Conservation (phyloP, 2,113 vertebrate species). For the Marmota flaviventris region DNA sequence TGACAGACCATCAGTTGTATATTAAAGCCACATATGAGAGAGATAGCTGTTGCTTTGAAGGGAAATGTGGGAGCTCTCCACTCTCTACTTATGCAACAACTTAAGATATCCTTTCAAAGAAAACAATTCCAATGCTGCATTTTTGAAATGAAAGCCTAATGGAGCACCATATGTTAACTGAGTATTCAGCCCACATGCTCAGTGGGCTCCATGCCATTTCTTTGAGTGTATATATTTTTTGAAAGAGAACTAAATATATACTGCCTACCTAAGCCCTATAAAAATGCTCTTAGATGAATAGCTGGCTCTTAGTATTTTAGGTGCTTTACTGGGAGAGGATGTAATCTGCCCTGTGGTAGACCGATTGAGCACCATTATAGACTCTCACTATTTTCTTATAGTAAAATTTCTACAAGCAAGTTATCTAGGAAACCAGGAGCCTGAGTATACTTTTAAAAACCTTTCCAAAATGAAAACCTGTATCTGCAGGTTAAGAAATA, state of each 20-base stretch:
- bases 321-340: not conserved
- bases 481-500: not conserved
- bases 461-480: not conserved
- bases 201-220: not conserved
- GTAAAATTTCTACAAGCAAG: not conserved
- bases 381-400: not conserved
- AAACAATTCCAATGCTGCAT: not conserved
- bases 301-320: not conserved
- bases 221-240: not conserved
- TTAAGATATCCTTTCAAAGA: not conserved
- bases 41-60: not conserved
- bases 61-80: not conserved
- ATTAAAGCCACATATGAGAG: constrained; percentile 4
- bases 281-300: not conserved
- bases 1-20: constrained; percentile 37
- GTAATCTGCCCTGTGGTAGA: not conserved
- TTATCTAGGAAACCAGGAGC: not conserved
- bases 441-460: not conserved
- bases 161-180: not conserved
- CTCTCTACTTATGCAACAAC: not conserved
- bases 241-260: constrained; percentile 5
- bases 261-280: not conserved
- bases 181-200: not conserved
- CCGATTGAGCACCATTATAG: not conserved
- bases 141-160: not conserved